Evolutionary conservation across 2,797 vertebrate species (phyloP).

Genomic region (Notolepis coatsorum): DNA sequence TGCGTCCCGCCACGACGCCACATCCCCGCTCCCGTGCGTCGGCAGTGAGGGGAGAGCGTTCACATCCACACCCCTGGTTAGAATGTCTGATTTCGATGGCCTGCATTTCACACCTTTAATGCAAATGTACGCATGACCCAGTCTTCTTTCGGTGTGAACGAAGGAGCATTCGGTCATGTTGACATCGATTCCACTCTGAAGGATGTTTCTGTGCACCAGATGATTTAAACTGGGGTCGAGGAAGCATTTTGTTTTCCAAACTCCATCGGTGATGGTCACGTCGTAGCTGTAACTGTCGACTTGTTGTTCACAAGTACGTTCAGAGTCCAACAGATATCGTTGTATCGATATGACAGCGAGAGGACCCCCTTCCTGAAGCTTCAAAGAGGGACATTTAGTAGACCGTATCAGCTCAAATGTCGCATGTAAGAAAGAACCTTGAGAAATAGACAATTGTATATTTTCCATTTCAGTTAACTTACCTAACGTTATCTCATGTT

Average conservation of each 20-base stretch:
- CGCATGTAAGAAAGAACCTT: slow-evolving; percentile 54
- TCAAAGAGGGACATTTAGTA: slow-evolving; percentile 58
- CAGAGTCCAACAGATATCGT: slow-evolving; percentile 79
- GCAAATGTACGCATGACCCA: slow-evolving; percentile 81
- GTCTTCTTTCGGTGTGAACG: slow-evolving; percentile 83
- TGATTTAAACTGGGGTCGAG: slow-evolving; percentile 75
- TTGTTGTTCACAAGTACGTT: background rate
- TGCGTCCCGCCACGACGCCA: slow-evolving; percentile 62
- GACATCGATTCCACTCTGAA: slow-evolving; percentile 80
- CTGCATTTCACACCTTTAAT: slow-evolving; percentile 72
- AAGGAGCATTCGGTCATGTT: slow-evolving; percentile 78
- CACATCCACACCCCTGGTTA: slow-evolving; percentile 23
- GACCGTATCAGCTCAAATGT: slow-evolving; percentile 65
- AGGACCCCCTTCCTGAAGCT: slow-evolving; percentile 41
- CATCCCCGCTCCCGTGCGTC: slow-evolving; percentile 57
- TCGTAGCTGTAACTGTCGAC: slow-evolving; percentile 84
- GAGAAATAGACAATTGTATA: slow-evolving; percentile 21
- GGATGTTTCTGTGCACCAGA: slow-evolving; percentile 79
- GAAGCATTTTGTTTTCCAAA: slow-evolving; percentile 77
- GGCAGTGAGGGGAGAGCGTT: slow-evolving; percentile 62
- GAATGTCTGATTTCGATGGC: slow-evolving; percentile 19
- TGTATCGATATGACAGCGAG: slow-evolving; percentile 84
- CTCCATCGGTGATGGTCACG: slow-evolving; percentile 85
- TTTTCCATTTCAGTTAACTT: slow-evolving; percentile 48
- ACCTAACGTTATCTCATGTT: too few relatives aligned